Evolutionary conservation across 2,113 vertebrate species (phyloP).

Genomic region (Carlito syrichta): DNA sequence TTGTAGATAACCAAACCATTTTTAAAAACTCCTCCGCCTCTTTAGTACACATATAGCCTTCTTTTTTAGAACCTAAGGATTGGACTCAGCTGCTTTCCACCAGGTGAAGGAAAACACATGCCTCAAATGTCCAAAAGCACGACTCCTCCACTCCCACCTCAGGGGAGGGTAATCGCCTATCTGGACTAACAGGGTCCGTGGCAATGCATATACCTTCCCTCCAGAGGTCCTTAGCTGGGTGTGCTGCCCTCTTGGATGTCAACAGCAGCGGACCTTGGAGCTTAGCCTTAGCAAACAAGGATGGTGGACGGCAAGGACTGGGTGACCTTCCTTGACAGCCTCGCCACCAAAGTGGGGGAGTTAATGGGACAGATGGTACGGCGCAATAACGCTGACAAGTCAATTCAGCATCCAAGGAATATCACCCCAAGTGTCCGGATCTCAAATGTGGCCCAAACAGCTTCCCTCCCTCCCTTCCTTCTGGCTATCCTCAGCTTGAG

Average conservation of each 20-base stretch:
- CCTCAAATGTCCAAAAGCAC: not conserved
- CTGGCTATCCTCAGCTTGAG: not conserved
- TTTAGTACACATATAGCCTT: not conserved
- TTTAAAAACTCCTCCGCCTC: not conserved
- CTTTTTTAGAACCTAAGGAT: not conserved
- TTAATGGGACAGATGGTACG: not conserved
- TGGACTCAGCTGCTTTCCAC: not conserved
- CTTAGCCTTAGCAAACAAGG: not conserved
- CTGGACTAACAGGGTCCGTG: not conserved
- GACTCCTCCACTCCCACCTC: not conserved
- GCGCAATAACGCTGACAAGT: not conserved
- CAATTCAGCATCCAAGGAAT: not conserved
- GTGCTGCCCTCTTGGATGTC: slow-evolving; percentile 14
- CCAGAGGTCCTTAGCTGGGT: not conserved
- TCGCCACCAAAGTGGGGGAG: not conserved
- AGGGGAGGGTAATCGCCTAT: not conserved
- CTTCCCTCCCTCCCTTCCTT: too few relatives aligned
- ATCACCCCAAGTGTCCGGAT: not conserved
- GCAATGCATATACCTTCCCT: not conserved
- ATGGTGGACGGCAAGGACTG: not conserved
- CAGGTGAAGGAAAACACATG: not conserved
- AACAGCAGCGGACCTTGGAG: not conserved
- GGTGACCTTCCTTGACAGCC: not conserved
- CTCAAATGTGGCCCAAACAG: not conserved
- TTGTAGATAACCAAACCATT: not conserved